Conservation (phyloP, 1,140 invertebrate species). For the Polyergus mexicanus region DNA sequence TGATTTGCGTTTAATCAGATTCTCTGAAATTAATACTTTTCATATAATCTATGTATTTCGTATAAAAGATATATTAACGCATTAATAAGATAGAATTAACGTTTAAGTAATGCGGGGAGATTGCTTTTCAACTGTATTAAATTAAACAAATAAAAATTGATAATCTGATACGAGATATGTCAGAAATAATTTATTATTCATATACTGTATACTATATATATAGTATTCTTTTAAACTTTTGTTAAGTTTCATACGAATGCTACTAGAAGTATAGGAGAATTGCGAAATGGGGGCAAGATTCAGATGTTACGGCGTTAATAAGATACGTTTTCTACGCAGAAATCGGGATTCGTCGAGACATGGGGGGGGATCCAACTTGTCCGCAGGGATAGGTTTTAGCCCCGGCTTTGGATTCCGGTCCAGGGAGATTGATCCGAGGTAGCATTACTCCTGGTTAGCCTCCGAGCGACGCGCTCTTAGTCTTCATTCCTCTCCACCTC, state of each 20-base stretch:
- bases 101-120: not conserved
- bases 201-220: not conserved
- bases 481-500: constrained; percentile 84
- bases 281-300: constrained; percentile 26
- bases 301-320: constrained; percentile 50
- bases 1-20: constrained; percentile 30
- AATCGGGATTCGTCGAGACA: constrained; percentile 61
- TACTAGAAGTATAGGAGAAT: not conserved
- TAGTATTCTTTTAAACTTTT: not conserved
- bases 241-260: not conserved
- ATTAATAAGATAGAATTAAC: not conserved
- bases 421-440: constrained; percentile 84
- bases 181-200: not conserved
- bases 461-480: constrained; percentile 84
- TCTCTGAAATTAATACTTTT: constrained; percentile 29
- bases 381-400: constrained; percentile 65
- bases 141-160: constrained; percentile 8
- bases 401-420: constrained; percentile 77
- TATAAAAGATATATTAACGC: not conserved
- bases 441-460: constrained; percentile 86
- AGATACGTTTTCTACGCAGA: constrained; percentile 62
- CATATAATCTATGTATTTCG: not conserved
- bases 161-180: not conserved
- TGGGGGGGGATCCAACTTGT: constrained; percentile 59
- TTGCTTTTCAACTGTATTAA: not conserved